These are phyloP conservation scores for Drosophila pandora DNA, from an alignment of 1,140 invertebrate genomes.

Conservation along the genomic window DNA sequence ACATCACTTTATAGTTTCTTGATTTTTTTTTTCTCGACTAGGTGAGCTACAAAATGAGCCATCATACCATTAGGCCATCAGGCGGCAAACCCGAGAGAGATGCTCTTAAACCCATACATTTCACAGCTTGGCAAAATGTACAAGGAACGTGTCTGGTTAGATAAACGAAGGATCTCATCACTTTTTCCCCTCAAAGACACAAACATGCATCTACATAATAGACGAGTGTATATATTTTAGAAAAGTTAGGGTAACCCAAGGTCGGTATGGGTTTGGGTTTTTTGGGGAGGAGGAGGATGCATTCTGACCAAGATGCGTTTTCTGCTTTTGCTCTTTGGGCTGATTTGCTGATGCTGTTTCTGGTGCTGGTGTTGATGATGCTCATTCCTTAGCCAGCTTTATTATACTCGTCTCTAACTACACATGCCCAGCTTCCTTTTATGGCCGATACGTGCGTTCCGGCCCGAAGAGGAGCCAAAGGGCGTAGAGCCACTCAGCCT, in stretches of 20 bases:
- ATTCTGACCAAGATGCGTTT: conserved; percentile 9
- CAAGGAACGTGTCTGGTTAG: conserved; percentile 50
- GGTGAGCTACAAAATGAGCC: conserved; percentile 34
- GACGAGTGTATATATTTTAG: not conserved
- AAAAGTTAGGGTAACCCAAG: conserved; percentile 6
- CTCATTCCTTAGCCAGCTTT: conserved; percentile 62
- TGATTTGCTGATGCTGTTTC: not conserved
- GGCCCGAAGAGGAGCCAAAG: conserved; percentile 8
- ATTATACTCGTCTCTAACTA: conserved; percentile 56
- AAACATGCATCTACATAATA: not conserved
- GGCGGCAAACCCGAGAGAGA: not conserved
- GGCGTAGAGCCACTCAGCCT: conserved; percentile 21
- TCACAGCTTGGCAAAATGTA: conserved; percentile 24
- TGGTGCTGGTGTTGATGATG: conserved; percentile 37
- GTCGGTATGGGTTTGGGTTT: not conserved
- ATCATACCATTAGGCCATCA: conserved; percentile 3
- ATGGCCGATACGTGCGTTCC: conserved; percentile 64
- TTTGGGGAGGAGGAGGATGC: not conserved
- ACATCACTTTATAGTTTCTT: conserved; percentile 45
- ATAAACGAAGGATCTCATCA: conserved; percentile 16
- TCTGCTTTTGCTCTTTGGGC: not conserved
- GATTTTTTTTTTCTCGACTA: conserved; percentile 28
- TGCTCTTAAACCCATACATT: conserved; percentile 4
- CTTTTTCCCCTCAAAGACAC: not conserved
- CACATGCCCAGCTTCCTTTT: conserved; percentile 61